Base-by-base conservation (phyloP, 2,797 vertebrate genomes). In the Botia kubotai region DNA sequence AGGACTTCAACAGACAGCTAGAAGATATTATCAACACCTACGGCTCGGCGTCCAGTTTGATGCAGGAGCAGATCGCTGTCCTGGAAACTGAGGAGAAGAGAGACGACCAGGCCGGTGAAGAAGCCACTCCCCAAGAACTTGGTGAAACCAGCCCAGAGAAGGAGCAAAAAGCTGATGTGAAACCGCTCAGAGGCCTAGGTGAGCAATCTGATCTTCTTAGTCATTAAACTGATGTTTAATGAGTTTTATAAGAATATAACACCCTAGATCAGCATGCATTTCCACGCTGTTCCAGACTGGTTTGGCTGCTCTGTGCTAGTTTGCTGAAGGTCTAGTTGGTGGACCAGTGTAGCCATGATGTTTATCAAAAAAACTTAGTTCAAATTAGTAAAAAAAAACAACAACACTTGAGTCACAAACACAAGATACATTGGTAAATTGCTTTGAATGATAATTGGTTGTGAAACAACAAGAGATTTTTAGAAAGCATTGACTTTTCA, bases 1-100 rank as follows among this genome's bases (percentile, higher is more conserved):
- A 96, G 77, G 96, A 95, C 87, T 80, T 98, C 86, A 92, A 82
- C 74, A 88, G 83, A 26, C 94, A 95, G 79, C 92, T 99, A 88
- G 94, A 98, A 81, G 95, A 97, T 87, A 98, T 99, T 84, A 93
- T 99, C 83, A 93, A 91, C 81, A 94, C 89, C 0, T 94, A 98
- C 0, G 93, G 95, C 13, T 93, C 95, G 1, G 91, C 92, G 0
- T 79, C 76, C 0, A 75, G 83, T 7, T 53, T 92, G 29, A 66
- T 88, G 72, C 92, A 93, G 71, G 86, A 87, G 72, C 94, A 93
- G 72, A 87, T 90, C 87, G 88, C 53, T 0, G 0, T 66, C 2
- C 23, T 63, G 1, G 89, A 76, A 7, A 62, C 93, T 58, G 82
- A 78, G 33, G 93, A 93, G 14, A 92, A 87, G 75, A 93, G 93